phyloP scores from a whole-genome alignment of 2,113 vertebrate genomes.

The Brevimyrus niger region DNA sequence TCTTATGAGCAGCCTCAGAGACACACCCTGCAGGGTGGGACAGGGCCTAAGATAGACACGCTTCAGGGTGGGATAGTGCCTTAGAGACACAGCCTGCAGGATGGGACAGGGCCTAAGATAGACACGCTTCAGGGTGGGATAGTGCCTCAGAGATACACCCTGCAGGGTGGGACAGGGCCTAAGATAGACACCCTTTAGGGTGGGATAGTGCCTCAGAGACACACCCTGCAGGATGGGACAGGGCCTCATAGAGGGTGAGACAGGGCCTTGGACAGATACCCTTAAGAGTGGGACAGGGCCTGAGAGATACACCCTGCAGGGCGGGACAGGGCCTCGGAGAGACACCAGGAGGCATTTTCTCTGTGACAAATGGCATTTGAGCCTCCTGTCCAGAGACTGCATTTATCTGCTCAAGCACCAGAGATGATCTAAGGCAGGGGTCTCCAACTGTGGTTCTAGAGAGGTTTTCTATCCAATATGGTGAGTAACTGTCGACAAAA shows the following conservation, averaged over 20 bases:
- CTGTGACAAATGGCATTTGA: not conserved
- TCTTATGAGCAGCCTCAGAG: not conserved
- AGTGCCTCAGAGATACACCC: not conserved
- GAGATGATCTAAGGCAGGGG: not conserved
- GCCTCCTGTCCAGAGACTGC: not conserved
- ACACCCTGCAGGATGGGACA: too few species aligned
- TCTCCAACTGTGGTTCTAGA: too few species aligned
- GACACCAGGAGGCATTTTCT: not conserved
- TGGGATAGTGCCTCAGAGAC: not conserved
- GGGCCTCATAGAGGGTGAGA: not conserved
- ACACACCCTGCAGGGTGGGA: not conserved
- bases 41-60: not conserved
- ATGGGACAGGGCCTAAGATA: not conserved
- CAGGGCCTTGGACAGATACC: not conserved
- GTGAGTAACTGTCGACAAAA: not conserved
- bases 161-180: conserved; percentile 26
- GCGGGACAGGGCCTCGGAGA: not conserved
- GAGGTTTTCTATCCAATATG: too few species aligned
- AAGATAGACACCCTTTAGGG: not conserved
- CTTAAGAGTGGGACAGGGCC: not conserved
- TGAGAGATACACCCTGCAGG: not conserved
- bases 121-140: conserved; percentile 25
- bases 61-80: conserved; percentile 23
- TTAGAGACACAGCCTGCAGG: not conserved
- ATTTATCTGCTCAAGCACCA: not conserved